Evolutionary conservation across 2,797 vertebrate species (phyloP).

Genomic region (Lepus townsendii): DNA sequence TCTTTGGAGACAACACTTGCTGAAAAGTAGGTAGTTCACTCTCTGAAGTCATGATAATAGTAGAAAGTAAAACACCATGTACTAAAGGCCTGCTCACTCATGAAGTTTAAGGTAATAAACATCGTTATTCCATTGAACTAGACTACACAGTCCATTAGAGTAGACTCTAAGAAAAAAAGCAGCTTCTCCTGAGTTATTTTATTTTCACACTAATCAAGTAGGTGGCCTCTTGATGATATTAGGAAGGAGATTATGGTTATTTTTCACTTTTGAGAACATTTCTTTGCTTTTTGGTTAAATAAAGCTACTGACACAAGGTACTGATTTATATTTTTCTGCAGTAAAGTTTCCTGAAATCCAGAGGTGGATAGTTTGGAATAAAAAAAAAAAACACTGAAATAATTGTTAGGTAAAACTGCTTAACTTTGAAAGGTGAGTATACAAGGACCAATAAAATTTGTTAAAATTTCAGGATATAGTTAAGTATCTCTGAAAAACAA

Average conservation of each 20-base stretch:
- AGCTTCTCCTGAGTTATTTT: background rate
- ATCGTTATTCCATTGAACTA: background rate
- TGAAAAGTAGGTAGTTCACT: background rate
- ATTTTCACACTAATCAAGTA: background rate
- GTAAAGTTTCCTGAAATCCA: background rate
- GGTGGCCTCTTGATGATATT: background rate
- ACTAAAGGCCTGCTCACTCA: background rate
- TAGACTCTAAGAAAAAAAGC: background rate
- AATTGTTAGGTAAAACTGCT: background rate
- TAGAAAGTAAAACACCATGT: background rate
- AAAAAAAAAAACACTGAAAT: background rate
- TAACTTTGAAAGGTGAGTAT: background rate
- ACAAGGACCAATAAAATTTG: background rate
- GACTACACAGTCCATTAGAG: background rate
- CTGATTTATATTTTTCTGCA: background rate
- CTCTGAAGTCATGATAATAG: background rate
- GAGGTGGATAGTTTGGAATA: background rate
- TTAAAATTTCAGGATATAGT: background rate
- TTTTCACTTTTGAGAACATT: conserved; percentile 1
- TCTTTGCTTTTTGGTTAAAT: background rate
- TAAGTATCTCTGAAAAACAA: background rate
- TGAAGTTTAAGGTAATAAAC: background rate
- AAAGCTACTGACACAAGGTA: background rate
- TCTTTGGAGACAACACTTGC: background rate
- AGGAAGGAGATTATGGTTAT: background rate